Evolutionary conservation across 2,888 invertebrate genomes (phyloP).

Genomic region (Dicroscelio sp.): DNA sequence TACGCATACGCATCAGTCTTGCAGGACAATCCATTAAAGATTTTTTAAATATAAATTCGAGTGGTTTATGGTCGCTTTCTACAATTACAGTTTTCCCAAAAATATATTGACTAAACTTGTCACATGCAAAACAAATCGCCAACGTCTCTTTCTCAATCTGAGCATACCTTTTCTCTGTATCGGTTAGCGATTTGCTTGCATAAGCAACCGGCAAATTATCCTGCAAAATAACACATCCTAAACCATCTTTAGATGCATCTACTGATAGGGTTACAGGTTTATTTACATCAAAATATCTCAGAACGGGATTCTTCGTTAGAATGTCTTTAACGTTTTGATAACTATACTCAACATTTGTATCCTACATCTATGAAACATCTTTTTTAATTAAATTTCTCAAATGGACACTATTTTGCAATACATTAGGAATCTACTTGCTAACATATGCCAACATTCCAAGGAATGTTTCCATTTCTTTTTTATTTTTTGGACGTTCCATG

Average conservation of each 20-base stretch:
- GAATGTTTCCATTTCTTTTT: constrained; percentile 65
- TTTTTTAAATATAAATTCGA: constrained; percentile 87
- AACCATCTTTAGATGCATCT: constrained; percentile 76
- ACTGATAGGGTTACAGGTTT: constrained; percentile 84
- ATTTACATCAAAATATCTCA: constrained; percentile 86
- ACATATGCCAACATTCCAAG: constrained; percentile 77
- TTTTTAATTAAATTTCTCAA: constrained; percentile 55
- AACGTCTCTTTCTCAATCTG: constrained; percentile 89
- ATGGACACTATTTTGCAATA: constrained; percentile 13
- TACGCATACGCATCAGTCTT: constrained; percentile 68
- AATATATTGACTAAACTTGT: constrained; percentile 88
- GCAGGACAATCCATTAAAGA: constrained; percentile 53
- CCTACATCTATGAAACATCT: constrained; percentile 62
- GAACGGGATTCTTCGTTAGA: constrained; percentile 79
- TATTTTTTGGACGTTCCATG: constrained; percentile 62
- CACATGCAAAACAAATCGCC: constrained; percentile 88
- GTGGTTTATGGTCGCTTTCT: constrained; percentile 88
- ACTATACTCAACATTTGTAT: constrained; percentile 61
- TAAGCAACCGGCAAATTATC: constrained; percentile 89
- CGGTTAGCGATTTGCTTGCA: constrained; percentile 86
- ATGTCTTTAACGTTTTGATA: constrained; percentile 56
- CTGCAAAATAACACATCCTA: constrained; percentile 89
- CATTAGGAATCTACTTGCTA: constrained; percentile 31
- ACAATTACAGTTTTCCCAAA: constrained; percentile 83
- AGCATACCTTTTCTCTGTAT: constrained; percentile 85